These are phyloP conservation scores for Thelaira solivaga DNA, from an alignment of 2,888 invertebrate genomes.

Conservation along the genomic window DNA sequence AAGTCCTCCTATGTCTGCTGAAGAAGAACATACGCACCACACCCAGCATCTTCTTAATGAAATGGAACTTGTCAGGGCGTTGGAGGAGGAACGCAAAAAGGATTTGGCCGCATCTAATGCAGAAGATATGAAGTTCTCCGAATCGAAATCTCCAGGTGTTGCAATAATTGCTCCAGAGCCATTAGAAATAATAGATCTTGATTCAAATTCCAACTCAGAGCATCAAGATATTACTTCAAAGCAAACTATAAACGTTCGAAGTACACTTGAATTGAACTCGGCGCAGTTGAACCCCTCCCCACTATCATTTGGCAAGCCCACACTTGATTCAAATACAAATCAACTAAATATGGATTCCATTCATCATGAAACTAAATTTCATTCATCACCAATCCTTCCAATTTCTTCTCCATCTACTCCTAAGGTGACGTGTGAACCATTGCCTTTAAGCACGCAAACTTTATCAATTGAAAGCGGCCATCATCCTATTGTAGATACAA, in stretches of 20 bases:
- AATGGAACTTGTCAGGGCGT: constrained; percentile 71
- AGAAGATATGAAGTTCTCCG: constrained; percentile 68
- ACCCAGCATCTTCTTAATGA: constrained; percentile 73
- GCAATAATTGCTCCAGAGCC: constrained; percentile 71
- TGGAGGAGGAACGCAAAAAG: constrained; percentile 73
- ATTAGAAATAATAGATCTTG: constrained; percentile 74
- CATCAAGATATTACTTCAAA: constrained; percentile 23
- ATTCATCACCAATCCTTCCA: constrained; percentile 15
- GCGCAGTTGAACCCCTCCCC: constrained; percentile 29
- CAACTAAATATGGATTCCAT: constrained; percentile 1
- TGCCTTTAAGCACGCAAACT: constrained; percentile 30
- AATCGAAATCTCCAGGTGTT: constrained; percentile 71
- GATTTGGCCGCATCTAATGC: constrained; percentile 69
- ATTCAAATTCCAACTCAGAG: constrained; percentile 73
- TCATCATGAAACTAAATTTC: constrained; percentile 53
- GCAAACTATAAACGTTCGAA: constrained; percentile 48
- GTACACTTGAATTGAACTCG: constrained; percentile 27
- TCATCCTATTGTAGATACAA: constrained; percentile 73
- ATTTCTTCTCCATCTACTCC: constrained; percentile 20
- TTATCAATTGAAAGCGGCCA: constrained; percentile 60
- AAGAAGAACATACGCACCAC: constrained; percentile 73
- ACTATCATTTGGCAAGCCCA: constrained; percentile 45
- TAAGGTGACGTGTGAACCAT: constrained; percentile 22
- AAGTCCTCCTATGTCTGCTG: constrained; percentile 67
- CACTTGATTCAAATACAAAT: constrained; percentile 35